Evolutionary conservation across 2,888 invertebrate genomes (phyloP).

Genomic region (Ellobium chinense): DNA sequence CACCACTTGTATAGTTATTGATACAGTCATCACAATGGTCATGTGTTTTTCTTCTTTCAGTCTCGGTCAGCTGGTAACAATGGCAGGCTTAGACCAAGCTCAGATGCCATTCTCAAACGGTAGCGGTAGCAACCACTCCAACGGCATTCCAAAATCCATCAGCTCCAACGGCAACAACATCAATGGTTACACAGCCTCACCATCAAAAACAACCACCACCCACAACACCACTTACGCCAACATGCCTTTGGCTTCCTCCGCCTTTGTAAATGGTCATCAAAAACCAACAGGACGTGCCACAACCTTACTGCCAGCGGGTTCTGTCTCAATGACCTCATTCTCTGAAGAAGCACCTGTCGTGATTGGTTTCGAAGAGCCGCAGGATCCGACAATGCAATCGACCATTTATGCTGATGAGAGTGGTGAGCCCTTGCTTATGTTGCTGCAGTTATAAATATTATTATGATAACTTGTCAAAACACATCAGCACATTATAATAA

Average conservation of each 20-base stretch:
- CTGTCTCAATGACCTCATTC: conserved; percentile 1
- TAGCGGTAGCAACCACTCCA: background rate
- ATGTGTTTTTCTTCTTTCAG: too few species aligned
- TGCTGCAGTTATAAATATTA: too few species aligned
- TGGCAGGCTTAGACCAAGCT: conserved; percentile 74
- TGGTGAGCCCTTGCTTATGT: background rate
- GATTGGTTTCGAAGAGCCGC: background rate
- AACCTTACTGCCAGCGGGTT: background rate
- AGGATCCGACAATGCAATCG: background rate
- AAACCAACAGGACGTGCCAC: background rate
- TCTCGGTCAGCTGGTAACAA: conserved; percentile 74
- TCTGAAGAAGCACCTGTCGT: background rate
- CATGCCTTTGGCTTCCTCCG: background rate
- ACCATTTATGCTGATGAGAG: conserved; percentile 21
- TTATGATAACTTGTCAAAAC: too few species aligned
- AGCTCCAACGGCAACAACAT: conserved; percentile 9
- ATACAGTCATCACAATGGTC: too few species aligned
- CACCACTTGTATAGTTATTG: too few species aligned
- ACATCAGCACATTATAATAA: too few species aligned
- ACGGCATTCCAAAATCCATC: background rate
- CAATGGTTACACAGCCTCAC: background rate
- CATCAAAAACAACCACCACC: background rate
- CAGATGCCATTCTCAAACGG: conserved; percentile 56
- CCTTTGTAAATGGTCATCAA: background rate
- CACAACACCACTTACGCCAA: conserved; percentile 9